phyloP scores from a whole-genome alignment of 2,113 vertebrate genomes.

The Myotis davidii region DNA sequence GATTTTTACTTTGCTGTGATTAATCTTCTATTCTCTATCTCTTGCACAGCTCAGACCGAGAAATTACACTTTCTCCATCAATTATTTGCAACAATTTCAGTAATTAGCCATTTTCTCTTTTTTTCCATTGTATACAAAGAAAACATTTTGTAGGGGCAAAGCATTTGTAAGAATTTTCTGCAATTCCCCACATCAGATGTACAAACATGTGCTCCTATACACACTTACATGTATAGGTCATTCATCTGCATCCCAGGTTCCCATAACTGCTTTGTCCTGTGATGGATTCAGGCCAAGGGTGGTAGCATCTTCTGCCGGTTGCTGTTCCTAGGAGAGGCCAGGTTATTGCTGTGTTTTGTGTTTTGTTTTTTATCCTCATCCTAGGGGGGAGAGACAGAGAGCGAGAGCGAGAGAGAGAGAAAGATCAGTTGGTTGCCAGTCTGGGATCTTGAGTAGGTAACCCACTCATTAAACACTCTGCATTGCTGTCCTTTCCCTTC shows the following conservation, averaged over 20 bases:
- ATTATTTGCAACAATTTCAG: conserved; percentile 5
- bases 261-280: background rate
- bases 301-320: background rate
- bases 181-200: background rate
- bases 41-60: background rate
- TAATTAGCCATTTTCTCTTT: background rate
- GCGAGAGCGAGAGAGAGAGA: too few species aligned
- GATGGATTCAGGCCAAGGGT: background rate
- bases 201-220: rapidly evolving
- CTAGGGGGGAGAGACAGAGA: too few species aligned
- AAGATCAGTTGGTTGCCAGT: too few species aligned
- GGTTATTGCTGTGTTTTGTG: too few species aligned
- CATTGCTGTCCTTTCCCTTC: background rate
- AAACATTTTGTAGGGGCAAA: background rate
- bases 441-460: background rate
- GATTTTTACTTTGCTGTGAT: too few species aligned
- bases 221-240: background rate
- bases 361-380: too few species aligned
- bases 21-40: background rate
- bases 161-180: background rate
- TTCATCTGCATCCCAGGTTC: background rate
- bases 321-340: background rate
- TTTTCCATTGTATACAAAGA: background rate
- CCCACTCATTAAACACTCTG: background rate
- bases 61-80: background rate